A percentile compares a stretch with the other conserved stretches of the same genome.
Evolutionary conservation across 2,888 invertebrate species (phyloP).

Genomic region (Conus canariensis): DNA sequence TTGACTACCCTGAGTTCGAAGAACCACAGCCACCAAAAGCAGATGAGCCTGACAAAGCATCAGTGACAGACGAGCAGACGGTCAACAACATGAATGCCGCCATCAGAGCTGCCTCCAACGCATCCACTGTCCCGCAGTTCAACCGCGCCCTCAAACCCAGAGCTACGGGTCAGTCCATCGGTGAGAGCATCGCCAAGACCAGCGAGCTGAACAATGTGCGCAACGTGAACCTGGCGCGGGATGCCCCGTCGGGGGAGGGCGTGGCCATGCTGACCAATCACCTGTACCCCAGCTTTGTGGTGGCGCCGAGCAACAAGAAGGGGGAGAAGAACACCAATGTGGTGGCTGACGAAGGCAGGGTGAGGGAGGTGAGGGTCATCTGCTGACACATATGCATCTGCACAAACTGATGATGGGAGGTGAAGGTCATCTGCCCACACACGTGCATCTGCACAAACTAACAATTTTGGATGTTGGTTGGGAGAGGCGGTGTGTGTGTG

Average conservation of each 20-base stretch:
- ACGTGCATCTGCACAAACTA: too few relatives aligned
- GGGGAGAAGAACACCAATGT: slow-evolving; percentile 48
- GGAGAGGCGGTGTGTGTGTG: too few relatives aligned
- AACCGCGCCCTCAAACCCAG: slow-evolving; percentile 56
- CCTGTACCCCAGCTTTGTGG: slow-evolving; percentile 42
- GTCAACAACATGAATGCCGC: neutral
- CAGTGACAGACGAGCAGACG: neutral
- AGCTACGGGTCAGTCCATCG: neutral
- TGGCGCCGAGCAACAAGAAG: neutral
- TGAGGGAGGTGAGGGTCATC: neutral
- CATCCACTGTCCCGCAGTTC: slow-evolving; percentile 45
- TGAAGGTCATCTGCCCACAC: too few relatives aligned
- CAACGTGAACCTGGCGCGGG: slow-evolving; percentile 25
- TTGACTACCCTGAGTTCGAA: slow-evolving; percentile 76
- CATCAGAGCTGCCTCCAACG: too few relatives aligned
- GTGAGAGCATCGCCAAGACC: slow-evolving; percentile 25
- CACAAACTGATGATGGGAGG: too few relatives aligned
- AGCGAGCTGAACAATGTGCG: slow-evolving; percentile 33
- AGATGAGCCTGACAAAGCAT: neutral
- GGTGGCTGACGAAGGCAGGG: slow-evolving; percentile 24
- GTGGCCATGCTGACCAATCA: slow-evolving; percentile 29
- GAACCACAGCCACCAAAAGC: slow-evolving; percentile 44
- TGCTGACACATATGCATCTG: too few relatives aligned
- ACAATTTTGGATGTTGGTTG: too few relatives aligned
- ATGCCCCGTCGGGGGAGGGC: neutral